Conservation (phyloP, 2,888 invertebrate genomes). For the Melanchra persicariae region DNA sequence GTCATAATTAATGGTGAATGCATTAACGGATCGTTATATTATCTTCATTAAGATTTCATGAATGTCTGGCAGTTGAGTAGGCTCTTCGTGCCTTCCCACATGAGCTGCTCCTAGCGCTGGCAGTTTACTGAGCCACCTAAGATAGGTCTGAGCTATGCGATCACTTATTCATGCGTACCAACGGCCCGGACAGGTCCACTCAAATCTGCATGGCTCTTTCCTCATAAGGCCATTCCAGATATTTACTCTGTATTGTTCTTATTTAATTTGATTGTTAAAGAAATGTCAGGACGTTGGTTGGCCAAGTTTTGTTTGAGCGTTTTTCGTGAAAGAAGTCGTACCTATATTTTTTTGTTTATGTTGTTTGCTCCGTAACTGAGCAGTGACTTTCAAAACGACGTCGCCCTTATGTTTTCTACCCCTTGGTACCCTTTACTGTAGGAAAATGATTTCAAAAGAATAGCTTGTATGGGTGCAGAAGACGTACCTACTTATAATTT, state of each 20-base stretch:
- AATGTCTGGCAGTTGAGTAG: neutral
- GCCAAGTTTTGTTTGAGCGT: neutral
- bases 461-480: neutral
- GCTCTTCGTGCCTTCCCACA: neutral
- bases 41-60: slow-evolving; percentile 23
- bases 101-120: slow-evolving; percentile 1
- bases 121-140: slow-evolving; percentile 17
- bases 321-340: neutral
- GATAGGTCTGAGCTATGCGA: slow-evolving; percentile 14
- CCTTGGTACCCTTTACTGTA: neutral
- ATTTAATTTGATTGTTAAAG: neutral
- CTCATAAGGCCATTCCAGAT: slow-evolving; percentile 16
- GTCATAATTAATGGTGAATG: neutral
- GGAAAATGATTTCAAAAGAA: neutral
- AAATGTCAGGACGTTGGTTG: neutral
- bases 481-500: slow-evolving; percentile 2
- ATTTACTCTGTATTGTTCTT: neutral
- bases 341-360: too few species aligned
- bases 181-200: slow-evolving; percentile 19
- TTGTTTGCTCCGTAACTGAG: neutral
- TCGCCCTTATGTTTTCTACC: neutral
- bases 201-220: slow-evolving; percentile 37
- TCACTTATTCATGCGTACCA: slow-evolving; percentile 41
- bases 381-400: neutral
- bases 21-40: neutral